Conservation (phyloP, 2,113 vertebrate genomes). For the Heterocephalus glaber region DNA sequence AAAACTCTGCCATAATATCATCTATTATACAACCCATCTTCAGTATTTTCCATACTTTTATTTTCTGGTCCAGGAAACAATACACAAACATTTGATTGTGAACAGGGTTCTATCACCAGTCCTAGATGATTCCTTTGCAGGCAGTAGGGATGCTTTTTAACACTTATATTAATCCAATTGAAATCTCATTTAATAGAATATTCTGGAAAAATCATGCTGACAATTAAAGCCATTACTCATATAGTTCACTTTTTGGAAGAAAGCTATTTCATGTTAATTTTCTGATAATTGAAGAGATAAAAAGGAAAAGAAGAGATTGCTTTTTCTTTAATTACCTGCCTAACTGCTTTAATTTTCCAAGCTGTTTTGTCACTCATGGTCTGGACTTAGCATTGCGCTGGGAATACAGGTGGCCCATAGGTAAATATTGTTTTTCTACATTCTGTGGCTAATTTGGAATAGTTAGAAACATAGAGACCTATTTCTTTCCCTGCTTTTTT, state of each 20-base stretch:
- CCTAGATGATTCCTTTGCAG: neutral
- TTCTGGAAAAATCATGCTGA: constrained; percentile 39
- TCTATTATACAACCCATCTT: neutral
- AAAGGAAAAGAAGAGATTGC: neutral
- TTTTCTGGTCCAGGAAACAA: neutral
- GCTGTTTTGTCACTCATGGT: constrained; percentile 39
- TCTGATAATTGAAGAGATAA: constrained; percentile 62
- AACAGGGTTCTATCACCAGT: neutral
- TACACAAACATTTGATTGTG: neutral
- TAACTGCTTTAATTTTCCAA: constrained; percentile 67
- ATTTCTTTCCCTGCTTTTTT: constrained; percentile 55
- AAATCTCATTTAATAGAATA: constrained; percentile 34
- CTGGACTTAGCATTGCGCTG: constrained; percentile 13
- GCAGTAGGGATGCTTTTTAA: neutral
- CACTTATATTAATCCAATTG: constrained; percentile 19
- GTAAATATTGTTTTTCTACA: constrained; percentile 69
- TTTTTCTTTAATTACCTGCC: constrained; percentile 71
- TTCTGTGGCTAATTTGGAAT: constrained; percentile 67
- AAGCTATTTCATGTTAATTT: constrained; percentile 65
- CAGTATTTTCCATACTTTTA: neutral
- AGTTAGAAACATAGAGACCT: constrained; percentile 57
- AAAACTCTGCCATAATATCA: neutral
- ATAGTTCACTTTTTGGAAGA: constrained; percentile 57
- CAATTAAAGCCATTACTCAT: constrained; percentile 77
- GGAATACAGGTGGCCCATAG: constrained; percentile 70